phyloP scores from a whole-genome alignment of 2,797 vertebrate genomes.

The Pseudomugil gertrudae region DNA sequence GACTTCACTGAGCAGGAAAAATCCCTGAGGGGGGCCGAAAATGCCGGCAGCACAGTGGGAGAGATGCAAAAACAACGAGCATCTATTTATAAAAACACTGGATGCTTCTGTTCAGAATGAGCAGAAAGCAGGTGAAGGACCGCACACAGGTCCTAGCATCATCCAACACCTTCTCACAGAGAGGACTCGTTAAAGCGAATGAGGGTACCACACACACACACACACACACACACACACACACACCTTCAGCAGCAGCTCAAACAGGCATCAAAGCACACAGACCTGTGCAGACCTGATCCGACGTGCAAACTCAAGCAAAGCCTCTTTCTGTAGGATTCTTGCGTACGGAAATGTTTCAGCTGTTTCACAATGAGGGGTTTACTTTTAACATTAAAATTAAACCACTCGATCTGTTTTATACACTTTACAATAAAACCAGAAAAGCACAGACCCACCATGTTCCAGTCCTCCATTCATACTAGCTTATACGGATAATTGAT shows the following conservation, averaged over 20 bases:
- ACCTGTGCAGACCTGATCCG: background rate
- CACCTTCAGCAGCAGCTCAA: too few species aligned
- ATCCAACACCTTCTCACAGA: slow-evolving; percentile 44
- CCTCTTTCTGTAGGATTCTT: background rate
- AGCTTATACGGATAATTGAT: too few species aligned
- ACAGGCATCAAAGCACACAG: background rate
- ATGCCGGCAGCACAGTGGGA: slow-evolving; percentile 36
- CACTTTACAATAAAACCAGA: too few species aligned
- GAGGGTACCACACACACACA: too few species aligned
- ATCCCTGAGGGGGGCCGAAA: slow-evolving; percentile 44
- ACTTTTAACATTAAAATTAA: too few species aligned
- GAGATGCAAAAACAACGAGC: slow-evolving; percentile 38
- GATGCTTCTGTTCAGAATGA: too few species aligned
- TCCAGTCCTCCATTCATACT: too few species aligned
- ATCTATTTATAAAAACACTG: slow-evolving; percentile 53
- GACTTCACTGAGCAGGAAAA: slow-evolving; percentile 65
- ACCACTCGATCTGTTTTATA: too few species aligned
- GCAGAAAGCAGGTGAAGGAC: slow-evolving; percentile 10
- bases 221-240: too few species aligned
- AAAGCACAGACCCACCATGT: too few species aligned
- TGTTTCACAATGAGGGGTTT: background rate
- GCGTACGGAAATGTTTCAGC: background rate
- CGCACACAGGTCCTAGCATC: slow-evolving; percentile 34
- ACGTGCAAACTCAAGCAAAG: background rate
- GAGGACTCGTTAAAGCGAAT: too few species aligned